Conservation (phyloP, 1,140 invertebrate species). For the Holotrichia oblita region DNA sequence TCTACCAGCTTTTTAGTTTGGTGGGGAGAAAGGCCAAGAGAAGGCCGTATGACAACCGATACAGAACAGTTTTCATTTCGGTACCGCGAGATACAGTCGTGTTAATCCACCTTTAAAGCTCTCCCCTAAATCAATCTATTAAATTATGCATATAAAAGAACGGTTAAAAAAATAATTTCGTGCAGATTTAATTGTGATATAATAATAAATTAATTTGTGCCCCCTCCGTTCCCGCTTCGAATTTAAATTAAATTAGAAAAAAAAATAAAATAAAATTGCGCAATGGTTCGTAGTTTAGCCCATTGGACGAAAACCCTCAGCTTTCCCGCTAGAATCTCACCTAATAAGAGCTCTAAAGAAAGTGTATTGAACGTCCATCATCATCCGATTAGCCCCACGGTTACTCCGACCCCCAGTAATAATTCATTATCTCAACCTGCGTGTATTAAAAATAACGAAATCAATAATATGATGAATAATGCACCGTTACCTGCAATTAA, state of each 20-base stretch:
- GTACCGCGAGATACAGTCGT: slow-evolving; percentile 37
- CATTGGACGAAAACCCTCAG: slow-evolving; percentile 90
- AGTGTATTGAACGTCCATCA: slow-evolving; percentile 66
- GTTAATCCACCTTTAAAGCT: background rate
- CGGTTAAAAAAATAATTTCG: too few species aligned
- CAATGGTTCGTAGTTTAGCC: slow-evolving; percentile 83
- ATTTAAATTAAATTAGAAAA: slow-evolving; percentile 23
- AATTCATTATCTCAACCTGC: slow-evolving; percentile 50
- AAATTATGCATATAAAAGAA: too few species aligned
- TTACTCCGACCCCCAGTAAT: slow-evolving; percentile 58
- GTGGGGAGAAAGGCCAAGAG: slow-evolving; percentile 57
- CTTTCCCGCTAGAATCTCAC: slow-evolving; percentile 82
- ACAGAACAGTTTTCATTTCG: slow-evolving; percentile 47
- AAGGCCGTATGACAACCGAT: slow-evolving; percentile 51
- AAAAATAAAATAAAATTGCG: slow-evolving; percentile 29
- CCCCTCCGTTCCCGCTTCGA: too few species aligned
- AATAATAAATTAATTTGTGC: too few species aligned
- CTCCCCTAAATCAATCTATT: background rate
- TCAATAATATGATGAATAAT: slow-evolving; percentile 57
- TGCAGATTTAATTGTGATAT: too few species aligned
- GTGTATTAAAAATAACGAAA: slow-evolving; percentile 54
- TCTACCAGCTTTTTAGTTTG: background rate
- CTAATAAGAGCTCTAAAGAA: slow-evolving; percentile 78
- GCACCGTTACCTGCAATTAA: slow-evolving; percentile 47
- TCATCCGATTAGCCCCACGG: slow-evolving; percentile 49